Evolutionary conservation across 2,797 vertebrate species (phyloP), one percentile per base, ranked within the genome.

Genomic region (Myotis planiceps): DNA sequence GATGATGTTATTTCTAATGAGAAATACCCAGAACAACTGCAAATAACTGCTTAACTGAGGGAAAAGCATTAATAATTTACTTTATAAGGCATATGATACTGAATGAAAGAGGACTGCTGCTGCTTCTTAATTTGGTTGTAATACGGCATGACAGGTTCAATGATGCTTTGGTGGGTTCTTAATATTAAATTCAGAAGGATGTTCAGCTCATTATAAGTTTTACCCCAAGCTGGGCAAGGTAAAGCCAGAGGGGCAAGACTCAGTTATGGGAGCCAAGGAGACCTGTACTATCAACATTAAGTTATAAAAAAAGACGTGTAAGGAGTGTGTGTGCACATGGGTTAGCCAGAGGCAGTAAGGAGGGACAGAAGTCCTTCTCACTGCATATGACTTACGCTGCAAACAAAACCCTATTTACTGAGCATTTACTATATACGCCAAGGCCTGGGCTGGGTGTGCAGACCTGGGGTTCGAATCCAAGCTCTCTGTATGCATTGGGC

Each of bases 1-100:
- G 98, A 99, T 98, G 98, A 98, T 98, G 98, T 98, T 99, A 98
- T 98, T 99, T 98, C 98, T 98, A 99, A 99, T 97, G 98, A 98
- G 98, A 98, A 98, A 98, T 97, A 98, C 92, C 97, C 89, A 2
- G 97, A 98, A 97, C 96, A 91, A 95, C 98, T 97, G 98, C 97
- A 98, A 98, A 97, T 98, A 98, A 98, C 97, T 97, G 96, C 97
- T 98, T 98, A 98, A 98, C 94, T 89, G 96, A 97, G 97, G 58
- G 96, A 85, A 97, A 80, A 14, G 92, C 98, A 98, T 99, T 98
- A 98, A 99, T 98, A 98, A 99, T 98, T 99, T 98, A 98, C 98
- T 98, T 97, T 69, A 97, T 98, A 98, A 98, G 98, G 98, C 92
- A 0, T 5, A 87, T 83, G 97, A 97, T 98, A 94, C 94, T 2